Percentiles rank a stretch among this genome's conserved stretches.
These are phyloP conservation scores for Zaprionus ornatus DNA, from an alignment of 1,140 invertebrate genomes.

Conservation along the genomic window DNA sequence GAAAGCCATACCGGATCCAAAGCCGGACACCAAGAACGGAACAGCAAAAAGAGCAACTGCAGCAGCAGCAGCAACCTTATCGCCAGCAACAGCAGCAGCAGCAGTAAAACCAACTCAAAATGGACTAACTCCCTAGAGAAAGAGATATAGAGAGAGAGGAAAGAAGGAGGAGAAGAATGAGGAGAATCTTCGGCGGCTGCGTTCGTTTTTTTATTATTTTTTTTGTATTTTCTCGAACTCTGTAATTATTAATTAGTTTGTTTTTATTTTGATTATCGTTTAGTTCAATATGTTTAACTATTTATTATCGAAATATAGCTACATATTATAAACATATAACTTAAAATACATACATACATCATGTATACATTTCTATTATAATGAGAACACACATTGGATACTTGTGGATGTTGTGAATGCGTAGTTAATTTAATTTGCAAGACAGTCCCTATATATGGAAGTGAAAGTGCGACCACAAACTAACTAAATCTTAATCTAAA, in stretches of 20 bases:
- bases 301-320: constrained; percentile 79
- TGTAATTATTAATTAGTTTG: constrained; percentile 74
- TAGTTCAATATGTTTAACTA: constrained; percentile 81
- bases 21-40: constrained; percentile 61
- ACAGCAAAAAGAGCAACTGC: constrained; percentile 13
- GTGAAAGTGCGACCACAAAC: constrained; percentile 69
- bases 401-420: constrained; percentile 29
- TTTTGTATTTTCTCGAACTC: constrained; percentile 33
- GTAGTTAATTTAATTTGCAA: constrained; percentile 80
- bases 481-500: constrained; percentile 34
- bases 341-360: constrained; percentile 43
- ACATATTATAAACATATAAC: constrained; percentile 44
- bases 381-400: not conserved
- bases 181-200: constrained; percentile 17
- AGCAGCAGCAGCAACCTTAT: constrained; percentile 28
- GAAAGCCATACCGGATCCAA: constrained; percentile 73
- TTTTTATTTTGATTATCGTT: constrained; percentile 79
- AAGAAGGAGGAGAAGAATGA: not conserved
- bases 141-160: not conserved
- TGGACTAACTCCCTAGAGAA: constrained; percentile 11
- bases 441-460: constrained; percentile 66
- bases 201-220: constrained; percentile 52
- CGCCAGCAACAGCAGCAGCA: constrained; percentile 15
- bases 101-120: constrained; percentile 31
- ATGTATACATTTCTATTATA: constrained; percentile 16